Conservation (phyloP, 2,113 vertebrate species). For the Drymodes brunneopygia region DNA sequence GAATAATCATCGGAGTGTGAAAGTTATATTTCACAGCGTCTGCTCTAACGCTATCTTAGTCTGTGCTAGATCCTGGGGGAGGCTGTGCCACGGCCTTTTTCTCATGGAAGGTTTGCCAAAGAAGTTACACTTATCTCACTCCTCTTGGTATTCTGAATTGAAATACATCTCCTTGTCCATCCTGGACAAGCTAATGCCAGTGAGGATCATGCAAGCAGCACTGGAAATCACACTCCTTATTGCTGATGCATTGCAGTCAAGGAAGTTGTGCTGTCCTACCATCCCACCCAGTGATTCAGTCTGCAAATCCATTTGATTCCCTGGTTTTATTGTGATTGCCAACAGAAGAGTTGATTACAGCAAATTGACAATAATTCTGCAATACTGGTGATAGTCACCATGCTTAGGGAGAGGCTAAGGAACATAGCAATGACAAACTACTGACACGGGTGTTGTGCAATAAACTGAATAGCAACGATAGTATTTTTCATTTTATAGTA, state of each 20-base stretch:
- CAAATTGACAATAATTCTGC: not conserved
- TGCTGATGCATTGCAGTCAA: not conserved
- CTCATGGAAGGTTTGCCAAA: not conserved
- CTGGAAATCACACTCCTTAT: not conserved
- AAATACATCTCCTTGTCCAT: not conserved
- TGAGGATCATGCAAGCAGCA: not conserved
- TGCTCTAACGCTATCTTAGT: not conserved
- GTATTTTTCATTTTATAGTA: not conserved
- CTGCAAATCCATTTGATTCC: not conserved
- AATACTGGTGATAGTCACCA: not conserved
- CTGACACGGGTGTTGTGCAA: not conserved
- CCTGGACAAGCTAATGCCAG: not conserved
- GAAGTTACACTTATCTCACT: not conserved
- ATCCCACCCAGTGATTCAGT: not conserved
- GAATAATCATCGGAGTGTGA: conserved; percentile 45
- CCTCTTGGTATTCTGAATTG: not conserved
- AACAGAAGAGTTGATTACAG: not conserved
- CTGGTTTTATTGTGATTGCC: not conserved
- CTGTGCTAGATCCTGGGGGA: conserved; percentile 20
- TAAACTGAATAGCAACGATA: not conserved
- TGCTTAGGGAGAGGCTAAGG: not conserved
- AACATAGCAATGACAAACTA: not conserved
- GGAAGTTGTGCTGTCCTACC: not conserved
- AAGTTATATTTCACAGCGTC: conserved; percentile 40
- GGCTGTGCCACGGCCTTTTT: not conserved